Evolutionary conservation across 2,113 vertebrate species (phyloP), one percentile per base, ranked within the genome.

Genomic region (Eptesicus fuscus): DNA sequence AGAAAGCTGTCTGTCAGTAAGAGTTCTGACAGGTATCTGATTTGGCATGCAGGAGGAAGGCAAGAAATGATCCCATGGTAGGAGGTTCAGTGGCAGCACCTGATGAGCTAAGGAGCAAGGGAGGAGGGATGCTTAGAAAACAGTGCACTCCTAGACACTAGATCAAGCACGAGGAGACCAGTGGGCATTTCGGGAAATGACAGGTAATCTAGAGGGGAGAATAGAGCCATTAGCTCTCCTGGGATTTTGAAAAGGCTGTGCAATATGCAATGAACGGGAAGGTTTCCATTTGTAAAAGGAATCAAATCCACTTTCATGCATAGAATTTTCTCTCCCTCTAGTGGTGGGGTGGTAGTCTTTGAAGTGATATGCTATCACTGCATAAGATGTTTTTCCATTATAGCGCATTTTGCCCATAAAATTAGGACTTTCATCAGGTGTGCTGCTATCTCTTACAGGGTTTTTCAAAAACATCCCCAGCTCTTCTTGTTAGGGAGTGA

Each of bases 271-370:
- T 1, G n/a, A 71, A n/a, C 32, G 69, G 25, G 42, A 80, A 82
- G 18, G 12, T 87, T 83, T 91, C 73, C 49, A 82, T 77, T 83
- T 88, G 83, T 83, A 47, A 49, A 90, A 63, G 47, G 13, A 67
- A 89, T 49, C 69, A 76, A 96, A 76, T 30, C 37, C 5, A 61
- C 25, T 79, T 42, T 51, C 11, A 93, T 87, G 79, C 40, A 37
- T 53, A 78, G 88, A 83, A 95, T 95, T 96, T 96, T 93, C 67
- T 94, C 96, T 96, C 97, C 97, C 97, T 95, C 97, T 96, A 97
- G 96, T 95, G 97, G 97, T 61, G 90, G 97, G 96, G 96, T 69
- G 80, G 84, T 80, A 67, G 63, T 12, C 63, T 96, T 92, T 74
- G 88, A 93, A 47, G 16, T 4, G 16, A 59, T 42, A 70, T 22